Percentiles rank a stretch among this genome's conserved stretches.
Evolutionary conservation across 2,113 vertebrate species (phyloP).

Genomic region (Lycaon pictus): DNA sequence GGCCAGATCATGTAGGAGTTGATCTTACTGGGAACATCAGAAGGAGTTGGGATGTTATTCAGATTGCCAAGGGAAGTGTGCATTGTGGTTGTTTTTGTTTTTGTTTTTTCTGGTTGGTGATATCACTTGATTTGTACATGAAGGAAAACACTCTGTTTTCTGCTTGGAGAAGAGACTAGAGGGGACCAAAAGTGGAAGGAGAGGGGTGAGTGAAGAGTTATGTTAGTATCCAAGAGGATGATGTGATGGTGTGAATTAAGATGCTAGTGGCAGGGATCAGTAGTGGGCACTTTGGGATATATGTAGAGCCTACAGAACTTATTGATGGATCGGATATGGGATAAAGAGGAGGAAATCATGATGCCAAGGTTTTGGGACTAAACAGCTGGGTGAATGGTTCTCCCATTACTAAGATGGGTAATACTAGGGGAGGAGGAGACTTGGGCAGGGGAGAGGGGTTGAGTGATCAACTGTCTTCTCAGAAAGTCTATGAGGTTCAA

Average conservation of each 20-base stretch:
- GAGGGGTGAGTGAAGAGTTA: background rate
- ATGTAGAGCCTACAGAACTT: background rate
- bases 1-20: background rate
- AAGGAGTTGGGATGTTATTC: background rate
- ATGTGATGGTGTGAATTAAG: background rate
- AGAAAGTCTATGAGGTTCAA: background rate
- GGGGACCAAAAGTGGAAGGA: background rate
- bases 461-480: background rate
- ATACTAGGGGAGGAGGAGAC: no score
- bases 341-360: background rate
- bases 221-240: background rate
- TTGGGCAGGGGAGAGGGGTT: no score
- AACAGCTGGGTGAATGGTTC: background rate
- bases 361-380: background rate
- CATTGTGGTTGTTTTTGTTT: no score
- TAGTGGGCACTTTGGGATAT: rapidly evolving
- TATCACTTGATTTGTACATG: no score
- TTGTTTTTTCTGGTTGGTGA: no score
- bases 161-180: no score
- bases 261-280: background rate
- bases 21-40: background rate
- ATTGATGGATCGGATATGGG: background rate
- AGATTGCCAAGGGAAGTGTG: no score
- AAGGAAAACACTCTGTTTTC: background rate
- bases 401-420: background rate